A percentile compares a stretch with the other conserved stretches of the same genome.
Conservation (phyloP, 1,140 invertebrate species). For the Ips typographus region DNA sequence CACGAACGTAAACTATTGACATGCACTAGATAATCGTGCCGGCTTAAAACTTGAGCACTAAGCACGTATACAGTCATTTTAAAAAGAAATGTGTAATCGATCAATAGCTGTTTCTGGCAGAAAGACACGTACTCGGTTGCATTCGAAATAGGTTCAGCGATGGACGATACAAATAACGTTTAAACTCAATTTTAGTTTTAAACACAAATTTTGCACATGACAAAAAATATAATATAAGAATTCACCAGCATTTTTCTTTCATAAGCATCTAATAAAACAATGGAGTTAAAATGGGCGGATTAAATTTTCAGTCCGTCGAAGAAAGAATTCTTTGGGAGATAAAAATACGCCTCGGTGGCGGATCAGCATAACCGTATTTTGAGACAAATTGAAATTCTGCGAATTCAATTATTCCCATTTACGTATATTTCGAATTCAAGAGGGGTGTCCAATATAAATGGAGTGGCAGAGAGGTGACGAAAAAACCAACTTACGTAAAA, state of each 20-base stretch:
- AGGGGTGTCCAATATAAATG: conserved; percentile 14
- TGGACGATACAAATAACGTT: too few species aligned
- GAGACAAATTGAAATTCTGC: conserved; percentile 30
- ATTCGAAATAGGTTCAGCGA: too few species aligned
- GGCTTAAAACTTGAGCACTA: too few species aligned
- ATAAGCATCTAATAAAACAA: conserved; percentile 27
- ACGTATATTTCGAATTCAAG: conserved; percentile 27
- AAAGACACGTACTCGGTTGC: too few species aligned
- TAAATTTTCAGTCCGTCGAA: conserved; percentile 26
- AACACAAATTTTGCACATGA: too few species aligned
- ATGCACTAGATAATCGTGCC: too few species aligned
- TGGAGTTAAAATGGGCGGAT: conserved; percentile 22
- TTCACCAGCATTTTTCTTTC: background rate
- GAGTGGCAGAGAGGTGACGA: background rate
- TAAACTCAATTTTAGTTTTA: too few species aligned
- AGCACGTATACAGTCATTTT: too few species aligned
- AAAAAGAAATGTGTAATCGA: too few species aligned
- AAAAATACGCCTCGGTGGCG: conserved; percentile 16
- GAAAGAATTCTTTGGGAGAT: conserved; percentile 17
- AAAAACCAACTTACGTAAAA: background rate
- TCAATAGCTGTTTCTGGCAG: too few species aligned
- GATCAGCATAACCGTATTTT: conserved; percentile 30
- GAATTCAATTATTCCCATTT: conserved; percentile 29
- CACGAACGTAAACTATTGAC: too few species aligned
- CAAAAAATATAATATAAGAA: too few species aligned